phyloP scores from a whole-genome alignment of 2,888 invertebrate species.

The Perizoma affinitatum region DNA sequence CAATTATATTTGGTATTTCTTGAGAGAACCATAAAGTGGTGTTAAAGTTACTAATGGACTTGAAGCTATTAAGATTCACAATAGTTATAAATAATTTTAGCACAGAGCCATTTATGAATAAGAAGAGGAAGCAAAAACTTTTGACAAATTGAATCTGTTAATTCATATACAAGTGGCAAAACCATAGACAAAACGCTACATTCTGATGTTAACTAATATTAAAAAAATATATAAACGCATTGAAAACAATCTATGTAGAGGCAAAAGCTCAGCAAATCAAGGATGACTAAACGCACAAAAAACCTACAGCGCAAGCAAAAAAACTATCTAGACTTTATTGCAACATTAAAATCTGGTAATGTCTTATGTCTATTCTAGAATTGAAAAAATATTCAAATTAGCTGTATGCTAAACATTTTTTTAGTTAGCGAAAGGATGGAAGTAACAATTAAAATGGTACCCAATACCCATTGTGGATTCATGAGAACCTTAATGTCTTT shows the following conservation, averaged over 20 bases:
- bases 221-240: constrained; percentile 49
- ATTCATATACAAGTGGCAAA: constrained; percentile 51
- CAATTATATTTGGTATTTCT: constrained; percentile 33
- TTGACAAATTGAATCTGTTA: constrained; percentile 71
- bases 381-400: constrained; percentile 56
- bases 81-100: constrained; percentile 61
- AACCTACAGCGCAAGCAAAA: constrained; percentile 46
- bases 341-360: constrained; percentile 48
- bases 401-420: constrained; percentile 49
- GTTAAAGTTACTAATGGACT: constrained; percentile 66
- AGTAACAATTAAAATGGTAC: constrained; percentile 35
- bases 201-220: constrained; percentile 42
- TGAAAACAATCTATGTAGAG: constrained; percentile 52
- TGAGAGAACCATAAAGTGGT: constrained; percentile 44
- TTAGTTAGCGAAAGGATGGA: constrained; percentile 39
- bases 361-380: constrained; percentile 51
- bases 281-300: constrained; percentile 48
- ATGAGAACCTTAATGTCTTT: constrained; percentile 36
- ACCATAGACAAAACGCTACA: constrained; percentile 48
- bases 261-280: constrained; percentile 53
- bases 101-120: constrained; percentile 45
- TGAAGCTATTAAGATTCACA: constrained; percentile 58
- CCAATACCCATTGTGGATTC: constrained; percentile 27
- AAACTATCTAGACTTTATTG: constrained; percentile 53
- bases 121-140: constrained; percentile 62